phyloP scores from a whole-genome alignment of 2,113 vertebrate species.

The Percopsis transmontana region DNA sequence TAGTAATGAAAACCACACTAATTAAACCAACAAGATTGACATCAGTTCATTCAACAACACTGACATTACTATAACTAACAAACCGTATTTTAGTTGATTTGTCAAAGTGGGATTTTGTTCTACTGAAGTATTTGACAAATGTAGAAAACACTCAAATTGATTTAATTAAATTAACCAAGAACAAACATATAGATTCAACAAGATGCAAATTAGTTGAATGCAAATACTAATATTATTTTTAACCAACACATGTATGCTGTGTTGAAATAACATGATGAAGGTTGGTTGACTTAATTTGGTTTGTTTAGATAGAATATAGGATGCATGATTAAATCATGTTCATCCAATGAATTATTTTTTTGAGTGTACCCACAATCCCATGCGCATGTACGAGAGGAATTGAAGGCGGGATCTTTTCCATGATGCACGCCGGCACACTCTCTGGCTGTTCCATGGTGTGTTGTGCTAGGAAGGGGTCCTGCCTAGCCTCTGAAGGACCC shows the following conservation, averaged over 20 bases:
- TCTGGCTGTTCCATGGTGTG: too few species aligned
- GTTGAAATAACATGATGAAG: neutral
- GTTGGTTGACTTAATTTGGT: neutral
- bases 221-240: too few species aligned
- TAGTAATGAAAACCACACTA: neutral
- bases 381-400: too few species aligned
- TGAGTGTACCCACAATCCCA: too few species aligned
- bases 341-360: constrained; percentile 1
- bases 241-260: neutral
- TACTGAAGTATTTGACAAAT: constrained; percentile 16
- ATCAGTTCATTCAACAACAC: neutral
- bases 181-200: too few species aligned
- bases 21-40: neutral
- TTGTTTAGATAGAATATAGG: constrained; percentile 17
- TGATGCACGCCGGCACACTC: too few species aligned
- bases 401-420: too few species aligned
- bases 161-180: too few species aligned
- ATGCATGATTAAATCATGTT: constrained; percentile 7
- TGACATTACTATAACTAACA: constrained; percentile 3
- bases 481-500: too few species aligned
- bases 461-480: too few species aligned
- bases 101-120: constrained; percentile 4
- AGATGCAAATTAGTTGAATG: too few species aligned
- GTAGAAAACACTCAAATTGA: constrained; percentile 2
- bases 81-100: constrained; percentile 10